Conservation (phyloP, 2,113 vertebrate genomes). For the Talpa occidentalis region DNA sequence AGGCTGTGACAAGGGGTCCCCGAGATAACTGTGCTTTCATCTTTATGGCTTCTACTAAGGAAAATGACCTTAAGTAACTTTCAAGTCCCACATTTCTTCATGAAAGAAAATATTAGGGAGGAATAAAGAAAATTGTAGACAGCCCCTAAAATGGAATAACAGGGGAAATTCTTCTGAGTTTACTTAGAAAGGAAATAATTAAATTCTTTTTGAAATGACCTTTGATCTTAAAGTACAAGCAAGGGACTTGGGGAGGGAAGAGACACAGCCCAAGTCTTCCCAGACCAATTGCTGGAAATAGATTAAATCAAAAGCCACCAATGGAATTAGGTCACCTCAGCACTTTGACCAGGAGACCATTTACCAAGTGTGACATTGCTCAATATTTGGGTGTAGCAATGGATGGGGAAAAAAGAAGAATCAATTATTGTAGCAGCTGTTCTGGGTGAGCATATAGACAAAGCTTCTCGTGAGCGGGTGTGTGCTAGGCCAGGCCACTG, state of each 20-base stretch:
- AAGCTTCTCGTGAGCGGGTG: background rate
- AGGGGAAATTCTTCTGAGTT: constrained; percentile 2
- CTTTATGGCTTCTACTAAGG: background rate
- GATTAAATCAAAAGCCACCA: background rate
- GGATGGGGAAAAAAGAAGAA: background rate
- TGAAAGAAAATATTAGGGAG: constrained; percentile 6
- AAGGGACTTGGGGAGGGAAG: background rate
- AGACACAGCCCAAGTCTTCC: background rate
- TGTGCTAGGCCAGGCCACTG: rapidly evolving
- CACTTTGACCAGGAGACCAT: background rate
- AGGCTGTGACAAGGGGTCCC: background rate
- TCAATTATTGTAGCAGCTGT: background rate
- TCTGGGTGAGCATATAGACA: rapidly evolving
- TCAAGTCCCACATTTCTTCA: background rate
- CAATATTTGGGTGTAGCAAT: background rate
- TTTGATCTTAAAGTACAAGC: constrained; percentile 17
- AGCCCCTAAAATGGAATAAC: background rate
- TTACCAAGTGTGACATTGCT: background rate
- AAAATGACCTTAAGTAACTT: background rate
- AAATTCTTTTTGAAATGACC: constrained; percentile 28
- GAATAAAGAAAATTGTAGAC: constrained; percentile 28
- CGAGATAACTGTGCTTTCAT: background rate
- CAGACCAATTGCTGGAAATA: background rate
- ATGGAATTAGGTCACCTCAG: constrained; percentile 29
- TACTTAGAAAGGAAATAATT: constrained; percentile 44